phyloP scores from a whole-genome alignment of 2,888 invertebrate genomes.

The Acleris sparsana region DNA sequence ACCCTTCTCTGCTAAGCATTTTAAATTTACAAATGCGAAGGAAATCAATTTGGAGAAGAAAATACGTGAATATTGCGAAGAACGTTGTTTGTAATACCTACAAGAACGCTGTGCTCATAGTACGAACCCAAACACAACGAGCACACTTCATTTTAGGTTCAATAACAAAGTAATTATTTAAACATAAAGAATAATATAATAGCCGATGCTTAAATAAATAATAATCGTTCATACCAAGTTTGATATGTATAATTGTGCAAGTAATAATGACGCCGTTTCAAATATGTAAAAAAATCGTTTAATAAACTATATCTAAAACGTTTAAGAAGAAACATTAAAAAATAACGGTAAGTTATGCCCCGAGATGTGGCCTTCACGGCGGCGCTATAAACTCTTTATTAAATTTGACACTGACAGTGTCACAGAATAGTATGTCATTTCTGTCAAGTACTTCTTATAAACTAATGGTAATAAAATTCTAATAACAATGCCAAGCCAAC shows the following conservation, averaged over 20 bases:
- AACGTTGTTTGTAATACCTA: slow-evolving; percentile 55
- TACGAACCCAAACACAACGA: slow-evolving; percentile 31
- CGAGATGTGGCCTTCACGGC: too few species aligned
- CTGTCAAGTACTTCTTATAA: neutral
- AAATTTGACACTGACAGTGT: neutral
- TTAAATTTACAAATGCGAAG: slow-evolving; percentile 52
- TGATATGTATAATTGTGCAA: too few species aligned
- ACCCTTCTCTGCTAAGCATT: slow-evolving; percentile 66
- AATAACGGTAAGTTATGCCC: too few species aligned
- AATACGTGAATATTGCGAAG: slow-evolving; percentile 53
- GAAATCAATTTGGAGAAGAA: slow-evolving; percentile 44
- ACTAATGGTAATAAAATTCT: neutral
- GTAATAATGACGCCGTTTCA: too few species aligned
- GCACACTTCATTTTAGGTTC: neutral
- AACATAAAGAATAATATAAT: too few species aligned
- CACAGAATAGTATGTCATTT: neutral
- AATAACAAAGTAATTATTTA: too few species aligned
- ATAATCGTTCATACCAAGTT: too few species aligned
- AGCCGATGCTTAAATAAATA: too few species aligned
- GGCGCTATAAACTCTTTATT: neutral
- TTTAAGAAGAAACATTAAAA: too few species aligned
- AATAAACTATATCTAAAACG: too few species aligned
- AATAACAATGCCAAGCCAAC: neutral
- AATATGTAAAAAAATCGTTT: too few species aligned
- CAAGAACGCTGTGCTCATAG: slow-evolving; percentile 51